Base-by-base conservation (phyloP, 1,140 invertebrate species). In the Trichomalopsis sarcophagae region DNA sequence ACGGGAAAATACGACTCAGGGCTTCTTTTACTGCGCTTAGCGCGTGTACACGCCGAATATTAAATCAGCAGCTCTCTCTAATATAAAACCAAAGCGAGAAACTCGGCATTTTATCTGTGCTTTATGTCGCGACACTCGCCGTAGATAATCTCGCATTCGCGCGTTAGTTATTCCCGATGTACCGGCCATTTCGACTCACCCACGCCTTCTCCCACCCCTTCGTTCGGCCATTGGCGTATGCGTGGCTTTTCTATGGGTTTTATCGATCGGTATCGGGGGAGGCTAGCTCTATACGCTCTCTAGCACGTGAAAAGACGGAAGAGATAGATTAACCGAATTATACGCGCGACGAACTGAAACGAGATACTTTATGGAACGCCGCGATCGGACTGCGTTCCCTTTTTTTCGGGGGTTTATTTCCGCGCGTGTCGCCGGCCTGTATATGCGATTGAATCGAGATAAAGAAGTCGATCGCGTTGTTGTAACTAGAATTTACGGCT, bases 141-240 rank as follows among this genome's bases (percentile, higher is more conserved):
- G 27, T 62, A 17, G 50, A 68, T 83, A 83, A 83, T 76, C 50
- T 55, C 55, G 55, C 73, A 76, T 76, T 76, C 73, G n/a, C 50
- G 13, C 50, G 13, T 76, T 76, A 83, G 76, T 76, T 83, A 83
- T 76, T 76, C 73, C 21, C 21, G 73, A 4, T 47, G 44, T 30
- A 17, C 10, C 13, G 40, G 30, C 23, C 40, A 40, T 55, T 69
- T 10, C 77, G 2, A 10, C 6, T 9, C 36, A 33, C 79, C n/a
- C 11, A 71, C 68, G 40, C 1, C 6, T 5, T n/a, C 55, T n/a
- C 55, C 1, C 55, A 7, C 11, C 55, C 55, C 7, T 62, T 62
- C 17, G 4, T 62, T 62, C 55, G 55, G 55, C 55, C 55, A 62
- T 62, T 62, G 55, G 17, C n/a, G 11, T 71, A n/a, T 30, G 47